Evolutionary conservation across 2,113 vertebrate species (phyloP).

Genomic region (Promerops cafer): DNA sequence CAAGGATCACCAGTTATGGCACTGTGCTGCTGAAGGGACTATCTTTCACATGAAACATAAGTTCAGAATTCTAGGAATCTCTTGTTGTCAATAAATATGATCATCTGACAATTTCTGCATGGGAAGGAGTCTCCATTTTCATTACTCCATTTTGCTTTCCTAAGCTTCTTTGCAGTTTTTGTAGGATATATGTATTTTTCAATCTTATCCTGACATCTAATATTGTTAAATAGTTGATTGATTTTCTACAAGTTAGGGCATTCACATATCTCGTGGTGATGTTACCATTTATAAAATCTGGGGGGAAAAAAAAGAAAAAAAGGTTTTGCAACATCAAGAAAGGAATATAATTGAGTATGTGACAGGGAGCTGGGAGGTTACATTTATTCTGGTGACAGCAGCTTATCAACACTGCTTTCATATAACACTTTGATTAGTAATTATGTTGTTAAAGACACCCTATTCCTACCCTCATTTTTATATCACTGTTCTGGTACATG

Average conservation of each 20-base stretch:
- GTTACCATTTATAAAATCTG: neutral
- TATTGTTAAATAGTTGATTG: neutral
- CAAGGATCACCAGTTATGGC: neutral
- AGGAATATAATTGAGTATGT: neutral
- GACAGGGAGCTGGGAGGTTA: neutral
- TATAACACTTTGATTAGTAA: neutral
- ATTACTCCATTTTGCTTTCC: neutral
- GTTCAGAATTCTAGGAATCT: neutral
- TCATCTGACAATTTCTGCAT: neutral
- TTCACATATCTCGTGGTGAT: neutral
- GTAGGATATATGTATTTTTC: neutral
- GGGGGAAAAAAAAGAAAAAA: neutral
- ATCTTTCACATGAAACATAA: neutral
- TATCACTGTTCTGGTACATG: neutral
- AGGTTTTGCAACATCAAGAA: neutral
- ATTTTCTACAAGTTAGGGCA: neutral
- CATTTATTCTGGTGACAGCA: neutral
- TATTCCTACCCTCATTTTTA: neutral
- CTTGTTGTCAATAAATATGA: neutral
- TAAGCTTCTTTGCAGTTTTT: neutral
- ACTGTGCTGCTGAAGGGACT: neutral
- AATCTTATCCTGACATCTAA: neutral
- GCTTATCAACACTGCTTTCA: neutral
- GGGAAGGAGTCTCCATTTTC: neutral
- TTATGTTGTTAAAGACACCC: neutral